Evolutionary conservation across 2,797 vertebrate species (phyloP), one percentile per base, ranked within the genome.

Genomic region (Onychomys leucogaster): DNA sequence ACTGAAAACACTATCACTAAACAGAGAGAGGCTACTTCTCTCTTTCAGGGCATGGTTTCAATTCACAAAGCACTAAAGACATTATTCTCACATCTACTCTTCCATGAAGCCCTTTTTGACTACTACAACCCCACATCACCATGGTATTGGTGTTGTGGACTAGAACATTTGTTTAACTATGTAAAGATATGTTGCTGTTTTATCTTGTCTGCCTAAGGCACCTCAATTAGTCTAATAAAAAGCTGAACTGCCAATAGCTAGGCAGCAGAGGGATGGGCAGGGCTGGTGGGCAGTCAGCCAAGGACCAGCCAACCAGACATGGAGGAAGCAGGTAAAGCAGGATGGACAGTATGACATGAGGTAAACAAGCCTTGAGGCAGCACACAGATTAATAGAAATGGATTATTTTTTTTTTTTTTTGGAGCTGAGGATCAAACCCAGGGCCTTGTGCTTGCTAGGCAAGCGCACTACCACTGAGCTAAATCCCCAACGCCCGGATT

Each of bases 1-100:
- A 95, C 81, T 71, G 34, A 89, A 95, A 96, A 91, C 21, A 46
- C 80, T 83, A 82, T 87, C 73, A 52, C 27, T 93, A 95, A 41
- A 87, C 43, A 49, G 29, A 94, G 37, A 95, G 67, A 71, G 49
- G 75, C n/a, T 65, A 87, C 84, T 94, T 96, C 23, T 83, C 65
- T 86, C 84, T 87, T 88, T 81, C 65, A 85, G 41, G 63, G 41
- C 55, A 75, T 77, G 46, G 43, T 63, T 95, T 77, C 89, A 82
- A 88, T 87, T 94, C 89, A 82, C 76, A 76, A 92, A 83, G 80
- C 49, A 78, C 71, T 2, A 78, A 73, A 81, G 81, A 83, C 32
- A 89, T 57, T 52, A 92, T 34, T 41, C 65, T 78, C 65, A 81
- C 49, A 92, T 32, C 65, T 91, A 80, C 37, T 93, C 83, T 89